A percentile compares a stretch with the other conserved stretches of the same genome.
These are phyloP conservation scores for Philereme transversata DNA, from an alignment of 2,888 invertebrate species.

Conservation along the genomic window DNA sequence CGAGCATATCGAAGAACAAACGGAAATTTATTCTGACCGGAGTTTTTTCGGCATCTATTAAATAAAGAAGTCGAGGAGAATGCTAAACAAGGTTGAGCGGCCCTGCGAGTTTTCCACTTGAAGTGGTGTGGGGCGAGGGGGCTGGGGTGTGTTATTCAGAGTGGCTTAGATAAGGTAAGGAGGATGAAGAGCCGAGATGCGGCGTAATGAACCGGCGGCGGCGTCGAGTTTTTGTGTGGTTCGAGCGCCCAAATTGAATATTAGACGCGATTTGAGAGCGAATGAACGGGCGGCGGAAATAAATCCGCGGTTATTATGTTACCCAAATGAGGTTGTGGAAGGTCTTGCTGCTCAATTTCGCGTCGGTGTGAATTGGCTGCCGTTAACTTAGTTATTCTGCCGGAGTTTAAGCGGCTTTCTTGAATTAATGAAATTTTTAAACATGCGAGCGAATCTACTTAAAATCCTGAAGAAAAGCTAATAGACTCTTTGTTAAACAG, in stretches of 20 bases:
- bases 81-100: conserved; percentile 83
- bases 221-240: conserved; percentile 79
- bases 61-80: conserved; percentile 83
- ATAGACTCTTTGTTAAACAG: conserved; percentile 2
- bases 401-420: conserved; percentile 61
- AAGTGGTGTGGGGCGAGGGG: conserved; percentile 69
- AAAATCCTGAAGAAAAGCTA: not conserved
- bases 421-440: conserved; percentile 45
- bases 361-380: conserved; percentile 72
- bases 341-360: conserved; percentile 75
- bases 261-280: conserved; percentile 82
- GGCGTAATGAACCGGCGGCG: conserved; percentile 81
- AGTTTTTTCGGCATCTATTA: conserved; percentile 81
- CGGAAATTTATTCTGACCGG: conserved; percentile 80
- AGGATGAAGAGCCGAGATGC: conserved; percentile 83
- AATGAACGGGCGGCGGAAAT: conserved; percentile 79
- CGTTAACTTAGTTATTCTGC: conserved; percentile 68
- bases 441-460: conserved; percentile 31
- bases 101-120: conserved; percentile 82
- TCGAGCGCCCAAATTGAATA: conserved; percentile 81
- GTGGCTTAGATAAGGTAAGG: conserved; percentile 83
- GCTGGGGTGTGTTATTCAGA: conserved; percentile 72
- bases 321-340: conserved; percentile 79
- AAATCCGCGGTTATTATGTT: conserved; percentile 82
- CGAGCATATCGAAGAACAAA: conserved; percentile 75